A percentile compares a stretch with the other conserved stretches of the same genome.
Conservation (phyloP, 2,888 invertebrate genomes). For the Chesias legatella region DNA sequence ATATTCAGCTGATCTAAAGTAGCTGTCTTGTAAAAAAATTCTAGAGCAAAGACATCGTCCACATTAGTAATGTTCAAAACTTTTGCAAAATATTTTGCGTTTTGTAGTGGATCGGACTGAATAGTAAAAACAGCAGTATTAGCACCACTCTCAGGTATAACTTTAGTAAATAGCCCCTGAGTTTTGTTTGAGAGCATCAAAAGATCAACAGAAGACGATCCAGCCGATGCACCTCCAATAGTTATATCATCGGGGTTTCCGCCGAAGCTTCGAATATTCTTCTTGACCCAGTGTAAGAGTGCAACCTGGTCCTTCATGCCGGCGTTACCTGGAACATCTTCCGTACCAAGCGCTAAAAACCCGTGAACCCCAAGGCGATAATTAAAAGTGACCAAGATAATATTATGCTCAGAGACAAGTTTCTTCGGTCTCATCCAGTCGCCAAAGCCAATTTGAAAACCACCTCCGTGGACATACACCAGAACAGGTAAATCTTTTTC, state of each 20-base stretch:
- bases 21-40: conserved; percentile 47
- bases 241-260: conserved; percentile 59
- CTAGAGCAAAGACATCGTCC: conserved; percentile 41
- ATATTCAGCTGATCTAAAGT: conserved; percentile 35
- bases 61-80: conserved; percentile 36
- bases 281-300: conserved; percentile 47
- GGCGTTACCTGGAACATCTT: conserved; percentile 55
- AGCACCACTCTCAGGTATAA: conserved; percentile 49
- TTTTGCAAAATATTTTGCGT: conserved; percentile 45
- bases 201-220: conserved; percentile 47
- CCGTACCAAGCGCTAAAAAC: conserved; percentile 55
- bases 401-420: conserved; percentile 35
- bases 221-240: conserved; percentile 51
- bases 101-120: conserved; percentile 47
- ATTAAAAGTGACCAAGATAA: conserved; percentile 50
- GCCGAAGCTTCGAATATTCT: conserved; percentile 52
- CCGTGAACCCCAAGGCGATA: conserved; percentile 51
- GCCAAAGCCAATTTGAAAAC: conserved; percentile 51
- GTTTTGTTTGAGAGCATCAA: conserved; percentile 47
- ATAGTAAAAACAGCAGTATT: conserved; percentile 35
- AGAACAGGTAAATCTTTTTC: conserved; percentile 51
- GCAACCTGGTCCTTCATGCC: conserved; percentile 61
- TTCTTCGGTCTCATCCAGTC: conserved; percentile 35
- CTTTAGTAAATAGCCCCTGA: conserved; percentile 49
- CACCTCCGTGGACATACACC: conserved; percentile 65